Conservation (phyloP, 2,797 vertebrate genomes). For the Champsocephalus gunnari region DNA sequence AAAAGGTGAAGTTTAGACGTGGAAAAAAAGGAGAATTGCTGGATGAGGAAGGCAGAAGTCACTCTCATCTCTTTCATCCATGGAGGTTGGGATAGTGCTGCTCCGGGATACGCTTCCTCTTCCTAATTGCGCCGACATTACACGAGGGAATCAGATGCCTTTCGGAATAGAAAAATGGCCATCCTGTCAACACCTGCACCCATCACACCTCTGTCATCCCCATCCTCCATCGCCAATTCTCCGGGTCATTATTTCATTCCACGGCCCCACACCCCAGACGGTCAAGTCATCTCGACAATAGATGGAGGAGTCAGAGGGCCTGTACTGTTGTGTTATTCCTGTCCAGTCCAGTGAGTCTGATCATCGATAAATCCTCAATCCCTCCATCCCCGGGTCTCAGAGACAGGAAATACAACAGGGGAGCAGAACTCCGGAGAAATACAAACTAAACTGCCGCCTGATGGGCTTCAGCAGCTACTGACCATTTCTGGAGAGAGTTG, state of each 20-base stretch:
- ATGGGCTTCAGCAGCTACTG: background rate
- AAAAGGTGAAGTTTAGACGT: conserved; percentile 15
- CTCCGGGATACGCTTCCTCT: conserved; percentile 83
- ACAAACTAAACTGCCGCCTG: conserved; percentile 38
- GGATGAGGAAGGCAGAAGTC: conserved; percentile 15
- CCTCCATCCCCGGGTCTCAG: conserved; percentile 32
- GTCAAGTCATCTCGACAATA: conserved; percentile 61
- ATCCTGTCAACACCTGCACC: conserved; percentile 40
- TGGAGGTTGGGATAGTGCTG: conserved; percentile 81
- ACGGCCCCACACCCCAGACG: conserved; percentile 38
- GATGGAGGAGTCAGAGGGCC: conserved; percentile 54
- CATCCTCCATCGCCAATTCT: conserved; percentile 46
- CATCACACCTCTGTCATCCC: conserved; percentile 30
- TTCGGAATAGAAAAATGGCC: conserved; percentile 45
- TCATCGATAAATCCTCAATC: conserved; percentile 61
- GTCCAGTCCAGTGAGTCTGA: conserved; percentile 63
- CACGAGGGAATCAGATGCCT: conserved; percentile 40
- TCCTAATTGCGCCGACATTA: conserved; percentile 51
- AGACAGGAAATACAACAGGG: conserved; percentile 46
- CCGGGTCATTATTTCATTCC: conserved; percentile 64
- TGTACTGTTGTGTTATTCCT: conserved; percentile 60
- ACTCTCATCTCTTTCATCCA: conserved; percentile 81
- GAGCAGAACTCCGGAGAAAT: conserved; percentile 49
- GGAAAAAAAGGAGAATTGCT: conserved; percentile 16
- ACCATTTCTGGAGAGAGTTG: background rate